These are phyloP conservation scores for Cyanoramphus novaezelandiae DNA, from an alignment of 2,113 vertebrate genomes.

Conservation along the genomic window DNA sequence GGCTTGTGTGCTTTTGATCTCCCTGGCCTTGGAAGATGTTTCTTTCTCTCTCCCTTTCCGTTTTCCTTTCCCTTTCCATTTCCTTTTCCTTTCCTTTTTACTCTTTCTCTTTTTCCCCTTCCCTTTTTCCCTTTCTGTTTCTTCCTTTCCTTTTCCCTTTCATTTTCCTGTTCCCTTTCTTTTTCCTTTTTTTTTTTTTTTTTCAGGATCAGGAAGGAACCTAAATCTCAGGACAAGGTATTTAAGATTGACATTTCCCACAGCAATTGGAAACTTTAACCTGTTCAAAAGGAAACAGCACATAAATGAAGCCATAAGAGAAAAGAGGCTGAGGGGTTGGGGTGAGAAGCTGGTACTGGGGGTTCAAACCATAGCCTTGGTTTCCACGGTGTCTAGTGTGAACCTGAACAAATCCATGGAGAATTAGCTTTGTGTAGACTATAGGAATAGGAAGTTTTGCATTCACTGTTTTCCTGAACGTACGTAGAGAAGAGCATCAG, in stretches of 20 bases:
- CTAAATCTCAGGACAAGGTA: not conserved
- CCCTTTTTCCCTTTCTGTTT: not conserved
- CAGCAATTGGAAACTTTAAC: not conserved
- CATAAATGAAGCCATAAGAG: not conserved
- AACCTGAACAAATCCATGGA: not conserved
- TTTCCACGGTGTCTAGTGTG: not conserved
- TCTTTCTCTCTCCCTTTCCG: not conserved
- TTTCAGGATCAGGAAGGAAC: constrained; percentile 1
- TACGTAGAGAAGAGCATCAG: not conserved
- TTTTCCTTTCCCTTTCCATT: not conserved
- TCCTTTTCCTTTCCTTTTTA: too few relatives aligned
- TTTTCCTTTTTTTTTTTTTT: not conserved
- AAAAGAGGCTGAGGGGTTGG: not conserved
- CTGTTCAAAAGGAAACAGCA: not conserved
- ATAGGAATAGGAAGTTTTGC: not conserved
- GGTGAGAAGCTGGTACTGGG: not conserved
- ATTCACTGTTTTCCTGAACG: not conserved
- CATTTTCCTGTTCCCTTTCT: not conserved
- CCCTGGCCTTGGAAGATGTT: not conserved
- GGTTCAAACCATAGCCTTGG: not conserved
- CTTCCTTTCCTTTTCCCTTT: not conserved
- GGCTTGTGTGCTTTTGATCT: constrained; percentile 23
- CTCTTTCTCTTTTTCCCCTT: not conserved
- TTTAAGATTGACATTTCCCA: not conserved
- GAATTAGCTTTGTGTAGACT: not conserved